phyloP scores from a whole-genome alignment of 2,888 invertebrate genomes.

The Xestia ashworthii region DNA sequence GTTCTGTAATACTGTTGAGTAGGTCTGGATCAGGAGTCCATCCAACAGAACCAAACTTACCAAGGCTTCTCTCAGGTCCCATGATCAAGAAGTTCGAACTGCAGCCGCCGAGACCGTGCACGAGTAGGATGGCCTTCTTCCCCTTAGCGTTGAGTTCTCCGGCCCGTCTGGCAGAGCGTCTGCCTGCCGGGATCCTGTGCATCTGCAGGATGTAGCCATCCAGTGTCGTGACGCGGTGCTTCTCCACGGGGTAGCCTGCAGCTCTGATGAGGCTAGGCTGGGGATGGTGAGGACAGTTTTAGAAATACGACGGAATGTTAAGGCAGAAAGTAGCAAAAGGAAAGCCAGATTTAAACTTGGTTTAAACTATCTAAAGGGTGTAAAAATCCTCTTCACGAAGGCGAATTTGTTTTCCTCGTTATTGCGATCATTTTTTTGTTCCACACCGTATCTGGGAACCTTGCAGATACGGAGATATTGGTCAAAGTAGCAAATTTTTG shows the following conservation, averaged over 20 bases:
- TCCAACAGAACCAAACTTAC: constrained; percentile 65
- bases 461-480: no score
- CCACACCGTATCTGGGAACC: no score
- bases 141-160: constrained; percentile 74
- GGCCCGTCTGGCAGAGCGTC: constrained; percentile 76
- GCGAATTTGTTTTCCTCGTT: no score
- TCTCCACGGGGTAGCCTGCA: constrained; percentile 88
- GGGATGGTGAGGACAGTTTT: constrained; percentile 41
- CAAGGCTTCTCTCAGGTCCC: constrained; percentile 92
- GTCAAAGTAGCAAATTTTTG: no score
- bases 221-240: constrained; percentile 86
- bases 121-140: constrained; percentile 86
- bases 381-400: no score
- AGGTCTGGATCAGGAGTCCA: neutral
- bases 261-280: constrained; percentile 87
- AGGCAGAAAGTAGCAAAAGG: no score
- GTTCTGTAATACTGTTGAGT: neutral
- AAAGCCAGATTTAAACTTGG: no score
- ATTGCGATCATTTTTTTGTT: no score
- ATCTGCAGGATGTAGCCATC: constrained; percentile 92
- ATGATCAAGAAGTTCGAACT: constrained; percentile 93
- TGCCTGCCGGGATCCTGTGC: constrained; percentile 91
- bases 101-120: constrained; percentile 92
- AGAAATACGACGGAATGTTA: neutral
- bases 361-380: no score